Base-by-base conservation (phyloP, 2,888 invertebrate species). In the Cerastis leucographa region DNA sequence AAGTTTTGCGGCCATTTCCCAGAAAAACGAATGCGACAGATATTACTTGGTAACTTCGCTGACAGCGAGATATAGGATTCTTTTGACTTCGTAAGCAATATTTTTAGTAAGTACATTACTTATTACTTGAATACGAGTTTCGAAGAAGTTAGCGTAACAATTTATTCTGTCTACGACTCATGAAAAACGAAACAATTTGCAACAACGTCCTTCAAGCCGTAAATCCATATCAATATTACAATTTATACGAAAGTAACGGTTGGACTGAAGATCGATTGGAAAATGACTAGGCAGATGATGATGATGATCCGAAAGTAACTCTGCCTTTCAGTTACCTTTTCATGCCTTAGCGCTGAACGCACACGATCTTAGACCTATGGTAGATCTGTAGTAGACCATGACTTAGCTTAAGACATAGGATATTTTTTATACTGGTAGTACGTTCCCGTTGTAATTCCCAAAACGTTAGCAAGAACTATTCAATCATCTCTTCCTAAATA, bases 21-120 rank as follows among this genome's bases (percentile, higher is more conserved):
- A 72, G 59, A 80, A 87, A 87, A 87, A 77, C 75, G 42, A 66
- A 40, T 42, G 9, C 71, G 68, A 70, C 80, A 69, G 66, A 85
- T 85, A 87, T 87, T 82, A 85, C 80, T 85, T 77, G 54, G 44
- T 77, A 85, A 87, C 85, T 87, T 80, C 42, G 56, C 40, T 74
- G 69, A 82, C 70, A 77, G 71, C 66, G 56, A 77, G 49, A 61
- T 74, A 73, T 62, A 71, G 67, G 80, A 77, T 70, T 80, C 56
- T 71, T 76, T 69, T 67, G 74, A 79, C 72, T 71, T 69, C 51
- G 74, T 64, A 40, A 40, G 62, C 64, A 74, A 68, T 78, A 71
- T 78, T 66, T 74, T 76, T 72, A 35, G 69, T 68, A 56, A 46
- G 54, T 73, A 67, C 25, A 69, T 76, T 56, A 56, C 65, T 66